Conservation (phyloP, 1,140 invertebrate genomes). For the Leptoteleia sp. region DNA sequence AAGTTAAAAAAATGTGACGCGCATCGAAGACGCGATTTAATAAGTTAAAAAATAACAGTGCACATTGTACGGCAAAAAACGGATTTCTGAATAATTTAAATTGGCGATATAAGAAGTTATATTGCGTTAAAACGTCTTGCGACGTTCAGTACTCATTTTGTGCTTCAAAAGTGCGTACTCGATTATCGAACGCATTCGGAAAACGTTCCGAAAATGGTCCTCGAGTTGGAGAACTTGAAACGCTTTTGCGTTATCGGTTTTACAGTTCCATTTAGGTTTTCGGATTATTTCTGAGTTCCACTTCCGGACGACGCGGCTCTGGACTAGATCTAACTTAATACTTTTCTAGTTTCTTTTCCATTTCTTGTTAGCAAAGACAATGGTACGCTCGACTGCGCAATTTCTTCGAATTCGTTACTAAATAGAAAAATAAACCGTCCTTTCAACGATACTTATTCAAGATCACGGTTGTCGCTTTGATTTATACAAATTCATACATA, state of each 20-base stretch:
- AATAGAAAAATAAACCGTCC: constrained; percentile 38
- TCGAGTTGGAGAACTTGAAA: neutral
- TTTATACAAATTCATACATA: constrained; percentile 31
- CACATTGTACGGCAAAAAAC: constrained; percentile 27
- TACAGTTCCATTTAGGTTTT: constrained; percentile 3
- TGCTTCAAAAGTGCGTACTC: neutral
- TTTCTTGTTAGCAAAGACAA: constrained; percentile 19
- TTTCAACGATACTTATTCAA: constrained; percentile 28
- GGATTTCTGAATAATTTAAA: constrained; percentile 30
- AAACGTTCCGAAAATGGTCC: constrained; percentile 2
- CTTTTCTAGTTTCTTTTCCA: constrained; percentile 34
- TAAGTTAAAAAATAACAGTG: constrained; percentile 21
- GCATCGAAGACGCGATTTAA: constrained; percentile 14
- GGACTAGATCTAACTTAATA: constrained; percentile 51
- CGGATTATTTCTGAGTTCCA: neutral
- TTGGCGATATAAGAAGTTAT: constrained; percentile 41
- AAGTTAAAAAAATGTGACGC: constrained; percentile 14
- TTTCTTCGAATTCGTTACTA: constrained; percentile 6
- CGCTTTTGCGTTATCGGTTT: constrained; percentile 10
- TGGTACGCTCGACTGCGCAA: constrained; percentile 21
- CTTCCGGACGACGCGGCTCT: constrained; percentile 9
- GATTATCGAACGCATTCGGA: neutral
- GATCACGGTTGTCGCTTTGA: constrained; percentile 38
- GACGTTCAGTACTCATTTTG: neutral
- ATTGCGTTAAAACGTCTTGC: constrained; percentile 5